Evolutionary conservation across 2,113 vertebrate species (phyloP).

Genomic region (Atherinomorus stipes): DNA sequence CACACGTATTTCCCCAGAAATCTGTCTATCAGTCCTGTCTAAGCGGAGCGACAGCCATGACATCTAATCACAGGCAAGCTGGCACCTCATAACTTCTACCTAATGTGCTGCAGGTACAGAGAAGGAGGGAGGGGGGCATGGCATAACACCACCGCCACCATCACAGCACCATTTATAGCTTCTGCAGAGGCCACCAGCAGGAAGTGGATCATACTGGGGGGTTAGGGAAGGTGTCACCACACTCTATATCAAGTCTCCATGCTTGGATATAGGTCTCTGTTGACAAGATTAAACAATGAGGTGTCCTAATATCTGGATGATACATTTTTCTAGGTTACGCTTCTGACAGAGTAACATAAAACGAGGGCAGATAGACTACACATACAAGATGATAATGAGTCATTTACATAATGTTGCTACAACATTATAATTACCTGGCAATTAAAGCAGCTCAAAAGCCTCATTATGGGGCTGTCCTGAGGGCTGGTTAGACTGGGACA

Average conservation of each 20-base stretch:
- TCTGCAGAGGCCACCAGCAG: constrained; percentile 72
- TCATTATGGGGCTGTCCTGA: constrained; percentile 74
- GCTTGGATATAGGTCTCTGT: constrained; percentile 61
- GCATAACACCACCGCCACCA: constrained; percentile 32
- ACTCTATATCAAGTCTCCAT: constrained; percentile 65
- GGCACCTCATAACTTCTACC: constrained; percentile 87
- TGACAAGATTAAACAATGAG: constrained; percentile 69
- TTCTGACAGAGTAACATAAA: constrained; percentile 66
- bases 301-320: constrained; percentile 34
- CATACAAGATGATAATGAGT: constrained; percentile 72
- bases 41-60: constrained; percentile 89
- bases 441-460: constrained; percentile 78
- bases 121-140: constrained; percentile 39
- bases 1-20: constrained; percentile 79
- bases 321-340: constrained; percentile 59
- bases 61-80: constrained; percentile 88
- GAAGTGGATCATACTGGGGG: constrained; percentile 73
- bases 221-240: constrained; percentile 69
- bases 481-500: constrained; percentile 62
- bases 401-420: constrained; percentile 80
- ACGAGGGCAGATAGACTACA: constrained; percentile 63
- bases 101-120: constrained; percentile 69
- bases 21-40: constrained; percentile 88
- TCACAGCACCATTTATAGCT: constrained; percentile 73
- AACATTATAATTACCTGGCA: constrained; percentile 80